phyloP scores from a whole-genome alignment of 2,797 vertebrate genomes.

The Discoglossus pictus region DNA sequence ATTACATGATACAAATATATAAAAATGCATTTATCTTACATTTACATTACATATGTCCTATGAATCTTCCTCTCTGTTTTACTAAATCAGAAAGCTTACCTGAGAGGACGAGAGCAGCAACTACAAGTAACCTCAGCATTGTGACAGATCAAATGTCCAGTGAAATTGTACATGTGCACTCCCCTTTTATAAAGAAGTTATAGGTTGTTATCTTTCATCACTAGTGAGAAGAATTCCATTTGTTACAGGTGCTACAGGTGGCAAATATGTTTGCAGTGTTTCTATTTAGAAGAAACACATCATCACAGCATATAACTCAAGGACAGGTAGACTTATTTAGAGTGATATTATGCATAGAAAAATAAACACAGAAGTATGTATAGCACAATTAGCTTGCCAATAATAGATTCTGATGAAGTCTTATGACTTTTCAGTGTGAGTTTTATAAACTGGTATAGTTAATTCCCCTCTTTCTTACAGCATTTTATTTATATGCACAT shows the following conservation, averaged over 20 bases:
- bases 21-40: too few species aligned
- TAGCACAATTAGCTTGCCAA: neutral
- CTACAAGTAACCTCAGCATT: slow-evolving; percentile 63
- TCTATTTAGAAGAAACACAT: neutral
- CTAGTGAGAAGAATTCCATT: slow-evolving; percentile 6
- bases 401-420: neutral
- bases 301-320: neutral
- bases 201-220: neutral
- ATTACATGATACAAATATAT: too few species aligned
- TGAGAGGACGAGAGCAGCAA: slow-evolving; percentile 60
- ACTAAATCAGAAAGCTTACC: slow-evolving; percentile 53
- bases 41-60: slow-evolving; percentile 62
- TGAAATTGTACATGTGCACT: neutral
- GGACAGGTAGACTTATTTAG: neutral
- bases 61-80: slow-evolving; percentile 2
- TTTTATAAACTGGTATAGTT: too few species aligned
- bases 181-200: slow-evolving; percentile 48
- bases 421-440: too few species aligned
- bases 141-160: neutral
- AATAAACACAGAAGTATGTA: neutral
- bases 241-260: slow-evolving; percentile 12
- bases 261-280: neutral
- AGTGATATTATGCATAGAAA: neutral
- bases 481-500: too few species aligned
- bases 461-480: too few species aligned